Percentiles rank a stretch among this genome's conserved stretches.
Evolutionary conservation across 2,113 vertebrate species (phyloP).

Genomic region (Tenebrosternarchus preto): DNA sequence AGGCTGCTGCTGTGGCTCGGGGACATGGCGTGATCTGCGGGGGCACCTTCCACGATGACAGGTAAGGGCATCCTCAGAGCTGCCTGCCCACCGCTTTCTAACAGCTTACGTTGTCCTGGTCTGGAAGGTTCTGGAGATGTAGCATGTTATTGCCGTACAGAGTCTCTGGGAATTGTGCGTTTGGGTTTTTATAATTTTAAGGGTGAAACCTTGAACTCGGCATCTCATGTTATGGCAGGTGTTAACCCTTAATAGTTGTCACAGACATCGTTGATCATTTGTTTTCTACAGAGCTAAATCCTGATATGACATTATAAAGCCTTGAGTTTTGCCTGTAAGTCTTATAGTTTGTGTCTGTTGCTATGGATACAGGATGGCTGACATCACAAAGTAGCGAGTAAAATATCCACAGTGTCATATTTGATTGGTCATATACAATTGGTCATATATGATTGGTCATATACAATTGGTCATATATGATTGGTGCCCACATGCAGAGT

Average conservation of each 20-base stretch:
- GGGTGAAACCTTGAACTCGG: neutral
- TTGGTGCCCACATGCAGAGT: constrained; percentile 38
- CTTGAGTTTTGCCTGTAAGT: neutral
- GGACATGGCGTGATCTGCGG: constrained; percentile 70
- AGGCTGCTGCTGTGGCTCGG: constrained; percentile 63
- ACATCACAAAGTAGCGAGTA: no score
- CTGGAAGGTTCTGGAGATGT: no score
- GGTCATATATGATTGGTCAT: no score
- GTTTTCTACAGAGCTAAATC: neutral
- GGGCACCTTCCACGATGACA: constrained; percentile 66
- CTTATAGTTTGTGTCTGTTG: neutral
- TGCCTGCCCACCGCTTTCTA: neutral
- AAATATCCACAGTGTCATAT: no score
- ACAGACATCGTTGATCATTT: neutral
- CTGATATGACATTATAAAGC: neutral
- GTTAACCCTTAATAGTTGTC: neutral
- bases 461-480: constrained; percentile 42
- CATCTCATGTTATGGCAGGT: no score
- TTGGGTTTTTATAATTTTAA: no score
- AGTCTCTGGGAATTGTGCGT: no score
- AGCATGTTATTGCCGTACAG: no score
- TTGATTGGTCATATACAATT: no score
- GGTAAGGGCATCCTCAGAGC: constrained; percentile 58
- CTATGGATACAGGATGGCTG: no score
- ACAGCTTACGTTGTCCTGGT: neutral